Conservation (phyloP, 2,113 vertebrate species). For the Anoura caudifer region DNA sequence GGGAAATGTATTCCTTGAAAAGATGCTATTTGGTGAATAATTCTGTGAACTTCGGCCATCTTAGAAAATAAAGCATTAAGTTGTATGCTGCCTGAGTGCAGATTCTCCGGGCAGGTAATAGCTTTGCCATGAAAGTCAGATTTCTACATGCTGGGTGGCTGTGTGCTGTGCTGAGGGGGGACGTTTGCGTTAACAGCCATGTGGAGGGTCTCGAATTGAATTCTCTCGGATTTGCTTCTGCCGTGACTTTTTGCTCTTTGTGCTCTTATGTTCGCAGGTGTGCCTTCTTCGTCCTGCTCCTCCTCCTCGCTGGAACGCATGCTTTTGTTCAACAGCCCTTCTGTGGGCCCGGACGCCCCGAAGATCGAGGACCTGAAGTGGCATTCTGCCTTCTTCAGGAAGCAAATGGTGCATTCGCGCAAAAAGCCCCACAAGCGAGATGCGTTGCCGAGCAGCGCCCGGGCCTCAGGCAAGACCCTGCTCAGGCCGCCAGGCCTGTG, state of each 20-base stretch:
- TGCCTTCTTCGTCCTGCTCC: conserved; percentile 79
- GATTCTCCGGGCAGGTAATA: not conserved
- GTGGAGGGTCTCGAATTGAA: not conserved
- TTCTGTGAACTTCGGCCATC: not conserved
- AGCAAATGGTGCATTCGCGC: conserved; percentile 81
- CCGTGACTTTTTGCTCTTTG: not conserved
- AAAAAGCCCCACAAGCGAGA: conserved; percentile 79
- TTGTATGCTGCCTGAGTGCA: not conserved
- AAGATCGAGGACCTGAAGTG: conserved; percentile 84
- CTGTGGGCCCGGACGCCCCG: conserved; percentile 81
- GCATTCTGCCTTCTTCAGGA: conserved; percentile 84
- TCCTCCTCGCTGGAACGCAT: conserved; percentile 82
- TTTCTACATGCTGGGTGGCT: not conserved
- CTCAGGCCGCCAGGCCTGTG: conserved; percentile 62
- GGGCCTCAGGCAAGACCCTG: conserved; percentile 50
- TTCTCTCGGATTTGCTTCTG: not conserved
- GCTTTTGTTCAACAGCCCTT: conserved; percentile 83
- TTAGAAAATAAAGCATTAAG: not conserved
- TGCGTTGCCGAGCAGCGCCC: conserved; percentile 50
- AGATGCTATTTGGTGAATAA: not conserved
- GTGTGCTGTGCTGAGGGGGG: fast-evolving
- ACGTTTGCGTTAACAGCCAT: not conserved
- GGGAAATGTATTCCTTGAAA: not conserved
- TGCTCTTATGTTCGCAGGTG: conserved; percentile 73
- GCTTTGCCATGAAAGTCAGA: not conserved